A percentile compares a stretch with the other conserved stretches of the same genome.
phyloP scores from a whole-genome alignment of 2,888 invertebrate species.

The Drosophila peninsularis region DNA sequence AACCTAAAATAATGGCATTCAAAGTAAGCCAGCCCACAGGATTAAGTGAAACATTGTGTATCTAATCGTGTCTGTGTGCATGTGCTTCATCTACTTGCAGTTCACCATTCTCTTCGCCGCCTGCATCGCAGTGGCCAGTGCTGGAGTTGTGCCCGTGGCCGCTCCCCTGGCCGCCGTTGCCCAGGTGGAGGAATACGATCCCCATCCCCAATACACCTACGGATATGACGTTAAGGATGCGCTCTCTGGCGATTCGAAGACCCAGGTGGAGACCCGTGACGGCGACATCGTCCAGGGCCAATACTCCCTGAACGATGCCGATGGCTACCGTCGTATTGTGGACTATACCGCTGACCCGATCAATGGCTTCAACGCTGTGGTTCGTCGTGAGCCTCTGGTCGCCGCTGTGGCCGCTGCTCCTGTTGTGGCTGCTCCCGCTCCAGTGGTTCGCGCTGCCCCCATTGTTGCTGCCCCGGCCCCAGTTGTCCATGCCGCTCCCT shows the following conservation, averaged over 20 bases:
- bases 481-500: conserved; percentile 50
- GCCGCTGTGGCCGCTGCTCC: conserved; percentile 76
- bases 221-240: conserved; percentile 84
- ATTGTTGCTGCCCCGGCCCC: conserved; percentile 55
- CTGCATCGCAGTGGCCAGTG: conserved; percentile 80
- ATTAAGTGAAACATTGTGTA: conserved; percentile 20
- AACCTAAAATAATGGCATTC: conserved; percentile 80
- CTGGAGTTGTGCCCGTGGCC: conserved; percentile 79
- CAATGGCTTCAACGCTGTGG: conserved; percentile 85
- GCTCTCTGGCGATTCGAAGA: conserved; percentile 84
- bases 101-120: conserved; percentile 80
- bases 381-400: conserved; percentile 82
- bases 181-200: conserved; percentile 83
- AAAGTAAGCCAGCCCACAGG: conserved; percentile 79
- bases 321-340: conserved; percentile 84
- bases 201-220: conserved; percentile 84
- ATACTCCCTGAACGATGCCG: conserved; percentile 84
- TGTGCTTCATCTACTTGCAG: conserved; percentile 62
- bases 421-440: conserved; percentile 65
- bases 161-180: conserved; percentile 78
- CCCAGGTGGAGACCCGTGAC: conserved; percentile 84
- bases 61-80: conserved; percentile 13
- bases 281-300: conserved; percentile 85
- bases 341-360: conserved; percentile 84
- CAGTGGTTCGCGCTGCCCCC: conserved; percentile 63